These are phyloP conservation scores for Meghimatium bilineatum DNA, from an alignment of 2,888 invertebrate genomes.

Conservation along the genomic window DNA sequence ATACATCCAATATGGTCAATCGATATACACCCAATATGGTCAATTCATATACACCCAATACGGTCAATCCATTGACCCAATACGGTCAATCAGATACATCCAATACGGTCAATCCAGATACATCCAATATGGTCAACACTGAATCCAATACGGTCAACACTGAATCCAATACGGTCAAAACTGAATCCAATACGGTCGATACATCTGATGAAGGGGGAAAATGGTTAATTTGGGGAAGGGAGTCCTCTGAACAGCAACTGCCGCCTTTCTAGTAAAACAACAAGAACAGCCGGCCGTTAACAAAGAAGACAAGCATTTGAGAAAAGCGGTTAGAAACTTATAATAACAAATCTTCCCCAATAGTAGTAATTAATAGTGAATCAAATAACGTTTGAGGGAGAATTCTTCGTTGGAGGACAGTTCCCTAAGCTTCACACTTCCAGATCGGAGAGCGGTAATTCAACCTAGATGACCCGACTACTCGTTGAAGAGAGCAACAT, in stretches of 20 bases:
- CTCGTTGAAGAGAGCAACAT: conserved; percentile 27
- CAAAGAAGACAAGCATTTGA: neutral
- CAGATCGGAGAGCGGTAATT: neutral
- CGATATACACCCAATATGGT: too few relatives aligned
- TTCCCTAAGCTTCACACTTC: neutral
- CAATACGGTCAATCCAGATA: too few relatives aligned
- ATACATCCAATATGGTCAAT: too few relatives aligned
- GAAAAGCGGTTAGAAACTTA: neutral
- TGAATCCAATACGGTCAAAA: too few relatives aligned
- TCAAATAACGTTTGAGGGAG: conserved; percentile 20
- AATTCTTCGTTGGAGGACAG: neutral
- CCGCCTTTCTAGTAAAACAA: neutral
- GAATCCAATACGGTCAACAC: too few relatives aligned
- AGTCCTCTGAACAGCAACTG: neutral
- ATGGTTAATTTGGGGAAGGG: neutral
- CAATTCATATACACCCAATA: too few relatives aligned
- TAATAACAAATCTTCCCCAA: conserved; percentile 6
- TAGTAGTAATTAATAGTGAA: conserved; percentile 23
- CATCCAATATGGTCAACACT: too few relatives aligned
- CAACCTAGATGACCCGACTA: conserved; percentile 13
- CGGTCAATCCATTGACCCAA: too few relatives aligned
- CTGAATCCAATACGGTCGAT: too few relatives aligned
- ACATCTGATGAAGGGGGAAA: too few relatives aligned
- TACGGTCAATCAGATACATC: too few relatives aligned
- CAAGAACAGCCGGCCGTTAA: neutral